phyloP scores from a whole-genome alignment of 2,797 vertebrate species.

The Pipistrellus nathusii region DNA sequence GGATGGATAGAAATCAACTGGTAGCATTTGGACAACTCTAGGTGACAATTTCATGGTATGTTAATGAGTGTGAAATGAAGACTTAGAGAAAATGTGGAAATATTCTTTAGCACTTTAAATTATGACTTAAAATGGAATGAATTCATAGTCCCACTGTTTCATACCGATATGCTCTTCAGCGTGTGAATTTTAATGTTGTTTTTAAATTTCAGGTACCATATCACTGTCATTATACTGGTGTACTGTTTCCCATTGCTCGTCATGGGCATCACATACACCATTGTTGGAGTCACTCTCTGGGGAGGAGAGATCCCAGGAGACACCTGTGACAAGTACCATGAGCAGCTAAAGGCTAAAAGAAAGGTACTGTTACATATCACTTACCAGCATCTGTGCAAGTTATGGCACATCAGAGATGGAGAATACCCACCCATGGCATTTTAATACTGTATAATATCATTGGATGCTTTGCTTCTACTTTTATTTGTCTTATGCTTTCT shows the following conservation, averaged over 20 bases:
- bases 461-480: neutral
- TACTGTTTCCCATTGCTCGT: slow-evolving; percentile 95
- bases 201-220: slow-evolving; percentile 92
- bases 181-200: neutral
- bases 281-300: slow-evolving; percentile 97
- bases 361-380: slow-evolving; percentile 90
- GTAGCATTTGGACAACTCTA: neutral
- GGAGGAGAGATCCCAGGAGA: slow-evolving; percentile 97
- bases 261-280: slow-evolving; percentile 97
- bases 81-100: neutral
- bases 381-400: neutral
- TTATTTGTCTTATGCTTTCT: neutral
- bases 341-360: slow-evolving; percentile 96
- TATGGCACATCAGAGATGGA: neutral
- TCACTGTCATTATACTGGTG: slow-evolving; percentile 94
- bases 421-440: neutral
- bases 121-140: neutral
- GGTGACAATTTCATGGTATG: neutral
- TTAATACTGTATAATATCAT: neutral
- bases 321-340: slow-evolving; percentile 96
- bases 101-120: neutral
- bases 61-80: neutral
- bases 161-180: neutral
- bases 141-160: neutral
- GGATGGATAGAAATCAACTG: neutral